phyloP scores from a whole-genome alignment of 2,888 invertebrate species.

The Caenorhabditis imperialis region DNA sequence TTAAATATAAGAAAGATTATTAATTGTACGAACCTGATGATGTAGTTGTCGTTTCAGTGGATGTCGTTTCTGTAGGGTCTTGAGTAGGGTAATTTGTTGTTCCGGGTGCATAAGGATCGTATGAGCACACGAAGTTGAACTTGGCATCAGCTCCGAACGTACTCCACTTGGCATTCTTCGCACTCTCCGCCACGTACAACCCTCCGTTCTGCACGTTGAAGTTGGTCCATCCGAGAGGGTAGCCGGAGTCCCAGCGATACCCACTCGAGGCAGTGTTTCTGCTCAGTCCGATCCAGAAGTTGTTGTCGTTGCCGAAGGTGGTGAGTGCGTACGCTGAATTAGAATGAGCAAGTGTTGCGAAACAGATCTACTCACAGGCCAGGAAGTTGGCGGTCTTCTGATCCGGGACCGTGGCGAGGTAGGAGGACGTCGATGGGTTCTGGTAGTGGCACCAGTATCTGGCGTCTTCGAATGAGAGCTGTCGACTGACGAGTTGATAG shows the following conservation, averaged over 20 bases:
- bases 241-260: slow-evolving; percentile 2
- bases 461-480: slow-evolving; percentile 23
- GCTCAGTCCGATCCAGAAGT: slow-evolving; percentile 15
- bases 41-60: too few species aligned
- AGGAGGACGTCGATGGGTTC: slow-evolving; percentile 3
- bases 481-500: slow-evolving; percentile 21
- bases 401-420: slow-evolving; percentile 16
- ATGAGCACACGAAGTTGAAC: slow-evolving; percentile 28
- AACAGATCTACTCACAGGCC: slow-evolving; percentile 22
- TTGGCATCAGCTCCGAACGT: neutral
- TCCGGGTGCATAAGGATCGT: slow-evolving; percentile 27
- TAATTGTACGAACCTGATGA: too few species aligned
- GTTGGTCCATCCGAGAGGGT: neutral
- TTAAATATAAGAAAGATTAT: too few species aligned
- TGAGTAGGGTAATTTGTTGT: too few species aligned
- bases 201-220: neutral
- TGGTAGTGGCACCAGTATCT: slow-evolving; percentile 21
- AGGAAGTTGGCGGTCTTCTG: slow-evolving; percentile 4
- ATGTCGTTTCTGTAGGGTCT: too few species aligned
- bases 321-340: neutral
- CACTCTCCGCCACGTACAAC: neutral
- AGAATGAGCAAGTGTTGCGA: neutral
- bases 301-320: neutral
- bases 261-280: neutral
- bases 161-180: neutral